Conservation (phyloP, 2,113 vertebrate species). For the Lanius ludovicianus region DNA sequence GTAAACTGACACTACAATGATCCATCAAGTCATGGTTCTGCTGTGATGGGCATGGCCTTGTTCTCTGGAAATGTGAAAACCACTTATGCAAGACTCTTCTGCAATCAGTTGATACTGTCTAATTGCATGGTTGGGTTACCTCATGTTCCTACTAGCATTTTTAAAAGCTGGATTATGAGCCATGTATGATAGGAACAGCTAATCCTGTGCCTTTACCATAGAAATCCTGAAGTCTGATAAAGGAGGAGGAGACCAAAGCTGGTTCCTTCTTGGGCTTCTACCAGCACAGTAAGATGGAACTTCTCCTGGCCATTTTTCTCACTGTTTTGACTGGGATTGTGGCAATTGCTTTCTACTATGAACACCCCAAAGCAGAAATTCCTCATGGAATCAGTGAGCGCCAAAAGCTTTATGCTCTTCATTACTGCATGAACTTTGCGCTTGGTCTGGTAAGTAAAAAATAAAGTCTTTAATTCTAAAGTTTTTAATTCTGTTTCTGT, state of each 20-base stretch:
- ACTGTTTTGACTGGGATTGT: background rate
- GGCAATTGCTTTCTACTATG: conserved; percentile 13
- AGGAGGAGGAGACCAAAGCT: background rate
- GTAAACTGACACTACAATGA: background rate
- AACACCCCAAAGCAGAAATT: conserved; percentile 22
- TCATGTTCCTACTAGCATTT: background rate
- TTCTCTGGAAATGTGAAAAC: background rate
- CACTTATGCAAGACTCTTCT: background rate
- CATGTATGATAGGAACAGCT: background rate
- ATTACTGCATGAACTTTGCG: background rate
- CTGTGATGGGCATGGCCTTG: background rate
- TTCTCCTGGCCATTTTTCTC: background rate
- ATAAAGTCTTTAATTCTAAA: background rate
- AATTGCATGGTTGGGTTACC: conserved; percentile 7
- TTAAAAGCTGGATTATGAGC: background rate
- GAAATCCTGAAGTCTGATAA: background rate
- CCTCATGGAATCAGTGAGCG: conserved; percentile 12
- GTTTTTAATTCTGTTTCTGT: background rate
- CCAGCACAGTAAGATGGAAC: background rate
- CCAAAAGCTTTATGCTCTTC: background rate
- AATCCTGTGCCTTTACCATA: background rate
- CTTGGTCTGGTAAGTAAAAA: conserved; percentile 43
- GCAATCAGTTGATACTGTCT: background rate
- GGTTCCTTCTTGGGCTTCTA: background rate
- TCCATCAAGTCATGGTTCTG: background rate